Evolutionary conservation across 2,888 invertebrate species (phyloP).

Genomic region (Latheticus oryzae): DNA sequence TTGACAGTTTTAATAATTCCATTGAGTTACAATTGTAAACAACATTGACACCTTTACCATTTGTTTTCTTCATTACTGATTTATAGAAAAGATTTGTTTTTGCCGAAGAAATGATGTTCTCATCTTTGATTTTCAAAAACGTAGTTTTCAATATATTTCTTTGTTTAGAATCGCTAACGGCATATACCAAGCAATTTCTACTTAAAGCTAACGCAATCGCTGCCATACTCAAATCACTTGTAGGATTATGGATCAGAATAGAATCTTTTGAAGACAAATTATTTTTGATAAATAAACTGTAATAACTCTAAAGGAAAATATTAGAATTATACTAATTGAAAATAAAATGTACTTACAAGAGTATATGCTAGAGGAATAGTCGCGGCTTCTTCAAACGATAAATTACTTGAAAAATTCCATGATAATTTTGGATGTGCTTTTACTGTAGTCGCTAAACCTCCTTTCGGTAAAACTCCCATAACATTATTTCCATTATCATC

Average conservation of each 20-base stretch:
- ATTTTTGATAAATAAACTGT: constrained; percentile 46
- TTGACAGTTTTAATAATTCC: constrained; percentile 68
- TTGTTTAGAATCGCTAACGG: constrained; percentile 88
- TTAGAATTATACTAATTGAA: constrained; percentile 36
- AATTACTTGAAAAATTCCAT: constrained; percentile 69
- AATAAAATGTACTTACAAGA: constrained; percentile 65
- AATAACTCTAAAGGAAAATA: constrained; percentile 48
- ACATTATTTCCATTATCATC: constrained; percentile 59
- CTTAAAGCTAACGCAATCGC: constrained; percentile 90
- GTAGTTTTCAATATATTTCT: constrained; percentile 82
- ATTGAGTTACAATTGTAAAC: constrained; percentile 73
- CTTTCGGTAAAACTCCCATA: constrained; percentile 64
- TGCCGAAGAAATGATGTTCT: constrained; percentile 75
- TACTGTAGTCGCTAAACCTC: constrained; percentile 69
- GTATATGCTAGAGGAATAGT: constrained; percentile 75
- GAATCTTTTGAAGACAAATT: constrained; percentile 40
- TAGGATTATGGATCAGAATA: constrained; percentile 64
- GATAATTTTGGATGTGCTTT: constrained; percentile 65
- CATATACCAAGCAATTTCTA: constrained; percentile 85
- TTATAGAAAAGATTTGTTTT: constrained; percentile 48
- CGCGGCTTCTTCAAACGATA: constrained; percentile 75
- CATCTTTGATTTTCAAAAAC: constrained; percentile 82
- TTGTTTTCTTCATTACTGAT: constrained; percentile 68
- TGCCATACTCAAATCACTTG: constrained; percentile 91
- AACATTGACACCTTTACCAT: constrained; percentile 71